Evolutionary conservation across 2,888 invertebrate species (phyloP).

Genomic region (Acanthoscelides obtectus): DNA sequence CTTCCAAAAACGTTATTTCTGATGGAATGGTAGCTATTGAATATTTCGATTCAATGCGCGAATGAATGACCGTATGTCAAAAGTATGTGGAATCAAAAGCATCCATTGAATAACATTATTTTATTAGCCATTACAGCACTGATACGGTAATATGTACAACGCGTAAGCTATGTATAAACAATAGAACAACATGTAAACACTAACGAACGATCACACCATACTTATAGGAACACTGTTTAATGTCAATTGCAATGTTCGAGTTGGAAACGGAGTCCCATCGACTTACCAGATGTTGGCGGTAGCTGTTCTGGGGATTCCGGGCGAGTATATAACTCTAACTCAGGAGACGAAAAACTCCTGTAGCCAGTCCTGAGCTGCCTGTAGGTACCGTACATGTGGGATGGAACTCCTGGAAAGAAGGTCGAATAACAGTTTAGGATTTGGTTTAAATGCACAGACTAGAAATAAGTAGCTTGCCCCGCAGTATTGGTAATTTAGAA

Average conservation of each 20-base stretch:
- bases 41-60: too few relatives aligned
- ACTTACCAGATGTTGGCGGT: slow-evolving; percentile 37
- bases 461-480: too few relatives aligned
- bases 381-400: slow-evolving; percentile 50
- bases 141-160: neutral
- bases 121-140: neutral
- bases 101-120: neutral
- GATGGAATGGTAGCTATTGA: too few relatives aligned
- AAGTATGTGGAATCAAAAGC: neutral
- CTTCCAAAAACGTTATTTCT: too few relatives aligned
- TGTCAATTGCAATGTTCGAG: slow-evolving; percentile 28
- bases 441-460: too few relatives aligned
- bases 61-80: neutral
- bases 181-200: neutral
- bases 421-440: too few relatives aligned
- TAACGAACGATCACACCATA: neutral
- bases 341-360: slow-evolving; percentile 35
- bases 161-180: neutral
- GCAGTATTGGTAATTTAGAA: too few relatives aligned
- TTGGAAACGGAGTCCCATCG: slow-evolving; percentile 32
- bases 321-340: slow-evolving; percentile 35
- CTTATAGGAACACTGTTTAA: neutral
- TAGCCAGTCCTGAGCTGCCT: slow-evolving; percentile 43
- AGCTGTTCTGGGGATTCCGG: slow-evolving; percentile 36
- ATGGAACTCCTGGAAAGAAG: slow-evolving; percentile 44